A percentile compares a stretch with the other conserved stretches of the same genome.
These are phyloP conservation scores for Drosophila hydei DNA, from an alignment of 1,140 invertebrate species.

Conservation along the genomic window DNA sequence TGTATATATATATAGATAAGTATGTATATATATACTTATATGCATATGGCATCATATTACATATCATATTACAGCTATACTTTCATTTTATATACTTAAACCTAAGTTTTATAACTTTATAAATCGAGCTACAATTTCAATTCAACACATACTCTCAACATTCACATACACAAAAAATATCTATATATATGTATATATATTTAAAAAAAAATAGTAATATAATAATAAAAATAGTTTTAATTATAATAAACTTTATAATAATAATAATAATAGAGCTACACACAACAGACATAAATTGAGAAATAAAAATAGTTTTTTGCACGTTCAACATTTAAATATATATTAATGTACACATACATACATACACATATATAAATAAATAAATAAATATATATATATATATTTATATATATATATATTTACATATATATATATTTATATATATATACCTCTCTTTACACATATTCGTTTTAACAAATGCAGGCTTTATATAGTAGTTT, in stretches of 20 bases:
- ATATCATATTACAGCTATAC: conserved; percentile 7
- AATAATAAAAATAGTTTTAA: conserved; percentile 12
- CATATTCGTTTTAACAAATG: conserved; percentile 57
- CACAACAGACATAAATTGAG: conserved; percentile 27
- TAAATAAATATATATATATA: conserved; percentile 1
- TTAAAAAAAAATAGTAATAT: conserved; percentile 19
- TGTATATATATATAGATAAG: conserved; percentile 16
- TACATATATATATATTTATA: not conserved
- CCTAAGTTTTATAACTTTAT: conserved; percentile 5
- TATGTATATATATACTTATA: conserved; percentile 26
- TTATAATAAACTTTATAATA: conserved; percentile 9
- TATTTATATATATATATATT: conserved; percentile 4
- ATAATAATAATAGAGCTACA: conserved; percentile 26
- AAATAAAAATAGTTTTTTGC: conserved; percentile 38
- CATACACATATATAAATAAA: conserved; percentile 13
- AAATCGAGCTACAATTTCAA: conserved; percentile 33
- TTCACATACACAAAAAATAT: conserved; percentile 27
- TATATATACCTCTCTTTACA: not conserved
- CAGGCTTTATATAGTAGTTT: conserved; percentile 43
- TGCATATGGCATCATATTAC: conserved; percentile 8
- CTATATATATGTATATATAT: not conserved
- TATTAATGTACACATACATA: not conserved
- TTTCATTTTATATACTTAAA: conserved; percentile 2
- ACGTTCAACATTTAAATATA: conserved; percentile 30
- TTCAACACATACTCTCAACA: conserved; percentile 19